phyloP scores from a whole-genome alignment of 2,888 invertebrate genomes.

The Acanthacorydalis orientalis region DNA sequence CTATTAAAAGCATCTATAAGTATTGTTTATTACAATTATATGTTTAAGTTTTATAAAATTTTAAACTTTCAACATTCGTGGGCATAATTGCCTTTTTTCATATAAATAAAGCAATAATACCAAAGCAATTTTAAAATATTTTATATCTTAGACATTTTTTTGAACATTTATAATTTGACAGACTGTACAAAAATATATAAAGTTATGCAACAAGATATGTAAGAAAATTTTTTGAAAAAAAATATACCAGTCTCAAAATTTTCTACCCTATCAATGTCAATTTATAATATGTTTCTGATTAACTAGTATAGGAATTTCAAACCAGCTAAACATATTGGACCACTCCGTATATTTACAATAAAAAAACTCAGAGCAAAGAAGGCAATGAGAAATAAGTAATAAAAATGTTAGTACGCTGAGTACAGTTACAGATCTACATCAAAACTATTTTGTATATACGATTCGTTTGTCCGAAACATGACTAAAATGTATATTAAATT shows the following conservation, averaged over 20 bases:
- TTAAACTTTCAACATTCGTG: neutral
- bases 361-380: too few relatives aligned
- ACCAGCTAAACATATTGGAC: too few relatives aligned
- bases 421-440: too few relatives aligned
- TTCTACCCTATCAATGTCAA: neutral
- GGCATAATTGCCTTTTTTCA: neutral
- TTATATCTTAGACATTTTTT: neutral
- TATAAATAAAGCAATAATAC: constrained; percentile 27
- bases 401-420: too few relatives aligned
- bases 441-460: too few relatives aligned
- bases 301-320: too few relatives aligned
- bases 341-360: too few relatives aligned
- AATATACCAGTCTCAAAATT: neutral
- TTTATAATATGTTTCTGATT: too few relatives aligned
- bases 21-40: neutral
- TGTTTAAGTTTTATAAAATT: neutral
- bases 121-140: constrained; percentile 18
- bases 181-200: neutral
- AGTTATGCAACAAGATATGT: neutral
- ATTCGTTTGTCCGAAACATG: too few relatives aligned
- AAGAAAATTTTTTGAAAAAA: neutral
- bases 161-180: neutral
- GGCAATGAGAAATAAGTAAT: too few relatives aligned
- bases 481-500: too few relatives aligned
- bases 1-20: neutral